Base-by-base conservation (phyloP, 2,797 vertebrate genomes). In the Pseudotriccus pelzelni region DNA sequence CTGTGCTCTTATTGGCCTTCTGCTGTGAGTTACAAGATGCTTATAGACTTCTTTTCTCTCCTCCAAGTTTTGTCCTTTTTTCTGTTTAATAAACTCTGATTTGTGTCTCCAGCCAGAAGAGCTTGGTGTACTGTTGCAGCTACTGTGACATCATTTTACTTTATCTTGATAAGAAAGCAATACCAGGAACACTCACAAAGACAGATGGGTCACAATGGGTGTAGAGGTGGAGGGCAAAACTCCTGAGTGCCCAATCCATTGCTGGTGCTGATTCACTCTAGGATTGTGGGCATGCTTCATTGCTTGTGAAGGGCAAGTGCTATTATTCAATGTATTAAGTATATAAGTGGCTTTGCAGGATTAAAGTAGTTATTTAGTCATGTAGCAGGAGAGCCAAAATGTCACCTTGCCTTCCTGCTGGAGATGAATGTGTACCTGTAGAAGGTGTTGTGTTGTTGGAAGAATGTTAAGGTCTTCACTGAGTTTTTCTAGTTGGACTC, bases 21-120 rank as follows among this genome's bases (percentile, higher is more conserved):
- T 74, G 34, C 44, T 49, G 37, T 39, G 87, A 89, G 56, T 89
- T 94, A 76, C 75, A 73, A 63, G 84, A 83, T 87, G 53, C 89
- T 92, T 87, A 24, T 37, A 87, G 84, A 80, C 64, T 83, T 72
- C 68, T 87, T 80, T 91, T 87, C 34, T 93, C 53, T 79, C 59
- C 47, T 93, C 60, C 56, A 56, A 77, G 56, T 89, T 77, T 12
- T 62, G 56, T 70, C 60, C 73, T 60, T 90, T 96, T 85, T 60
- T 50, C 77, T 66, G n/a, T 87, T 93, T 94, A 89, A 67, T 74
- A 91, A 96, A 87, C 44, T 14, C 49, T 58, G 75, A 77, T 95
- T 92, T 80, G 78, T 90, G 75, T 83, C 66, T 91, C 47, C 44
- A 92, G 75, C 78, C 68, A 80, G 84, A 56, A 85, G 89, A 83